Percentiles rank a stretch among this genome's conserved stretches.
Evolutionary conservation across 2,888 invertebrate genomes (phyloP).

Genomic region (Coenonympha glycerion): DNA sequence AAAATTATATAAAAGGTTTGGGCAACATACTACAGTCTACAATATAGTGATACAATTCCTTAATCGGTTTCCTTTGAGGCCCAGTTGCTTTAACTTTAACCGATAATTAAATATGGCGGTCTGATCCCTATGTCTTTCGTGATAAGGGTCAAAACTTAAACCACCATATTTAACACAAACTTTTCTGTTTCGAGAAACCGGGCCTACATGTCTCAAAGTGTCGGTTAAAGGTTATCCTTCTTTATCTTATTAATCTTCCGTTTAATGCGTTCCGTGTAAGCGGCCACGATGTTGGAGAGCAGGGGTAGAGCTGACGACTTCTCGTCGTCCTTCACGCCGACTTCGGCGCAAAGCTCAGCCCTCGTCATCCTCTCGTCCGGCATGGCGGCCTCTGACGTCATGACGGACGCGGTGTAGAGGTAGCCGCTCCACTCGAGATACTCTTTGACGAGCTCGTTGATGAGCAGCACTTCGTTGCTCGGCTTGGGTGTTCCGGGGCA

Average conservation of each 20-base stretch:
- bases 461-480: conserved; percentile 58
- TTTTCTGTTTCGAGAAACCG: background rate
- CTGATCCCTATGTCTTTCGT: too few relatives aligned
- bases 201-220: too few relatives aligned
- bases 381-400: conserved; percentile 67
- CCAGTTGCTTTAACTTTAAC: too few relatives aligned
- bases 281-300: conserved; percentile 71
- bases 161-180: too few relatives aligned
- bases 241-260: conserved; percentile 58
- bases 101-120: too few relatives aligned
- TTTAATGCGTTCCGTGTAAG: conserved; percentile 67
- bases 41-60: too few relatives aligned
- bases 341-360: conserved; percentile 51
- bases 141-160: too few relatives aligned
- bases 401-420: conserved; percentile 76
- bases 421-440: conserved; percentile 84
- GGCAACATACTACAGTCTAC: too few relatives aligned
- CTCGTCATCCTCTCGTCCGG: conserved; percentile 44
- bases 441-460: conserved; percentile 81
- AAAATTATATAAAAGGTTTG: too few relatives aligned
- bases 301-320: conserved; percentile 69
- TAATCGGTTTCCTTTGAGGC: too few relatives aligned
- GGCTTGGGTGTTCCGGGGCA: conserved; percentile 43
- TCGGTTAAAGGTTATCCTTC: conserved; percentile 31
- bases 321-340: conserved; percentile 73